phyloP scores from a whole-genome alignment of 2,113 vertebrate genomes.

The Megaceryle maxima region DNA sequence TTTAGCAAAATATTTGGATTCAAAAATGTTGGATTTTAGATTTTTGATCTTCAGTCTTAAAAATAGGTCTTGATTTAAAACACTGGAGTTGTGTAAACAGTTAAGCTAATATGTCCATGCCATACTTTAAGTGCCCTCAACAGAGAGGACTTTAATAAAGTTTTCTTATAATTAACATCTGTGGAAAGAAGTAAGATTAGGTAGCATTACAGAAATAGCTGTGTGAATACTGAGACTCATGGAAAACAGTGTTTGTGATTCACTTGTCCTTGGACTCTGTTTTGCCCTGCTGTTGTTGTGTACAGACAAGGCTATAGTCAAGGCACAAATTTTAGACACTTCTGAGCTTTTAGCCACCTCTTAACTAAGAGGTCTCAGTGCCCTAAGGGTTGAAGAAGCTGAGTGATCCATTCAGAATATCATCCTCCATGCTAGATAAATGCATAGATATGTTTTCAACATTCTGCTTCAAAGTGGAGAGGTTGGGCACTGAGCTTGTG shows the following conservation, averaged over 20 bases:
- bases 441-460: neutral
- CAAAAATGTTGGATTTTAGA: neutral
- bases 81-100: neutral
- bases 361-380: neutral
- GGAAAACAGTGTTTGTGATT: neutral
- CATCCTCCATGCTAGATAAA: neutral
- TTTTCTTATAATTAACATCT: neutral
- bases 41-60: neutral
- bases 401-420: neutral
- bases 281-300: neutral
- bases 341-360: neutral
- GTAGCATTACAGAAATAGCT: neutral
- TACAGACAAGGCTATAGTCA: neutral
- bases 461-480: neutral
- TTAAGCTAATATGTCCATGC: neutral
- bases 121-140: neutral
- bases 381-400: neutral
- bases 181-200: neutral
- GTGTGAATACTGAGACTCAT: neutral
- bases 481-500: accelerated
- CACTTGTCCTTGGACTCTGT: neutral
- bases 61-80: neutral
- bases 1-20: neutral
- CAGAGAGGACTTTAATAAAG: neutral
- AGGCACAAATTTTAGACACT: neutral